A percentile compares a stretch with the other conserved stretches of the same genome.
These are phyloP conservation scores for Psophia crepitans DNA, from an alignment of 2,113 vertebrate genomes.

Conservation along the genomic window DNA sequence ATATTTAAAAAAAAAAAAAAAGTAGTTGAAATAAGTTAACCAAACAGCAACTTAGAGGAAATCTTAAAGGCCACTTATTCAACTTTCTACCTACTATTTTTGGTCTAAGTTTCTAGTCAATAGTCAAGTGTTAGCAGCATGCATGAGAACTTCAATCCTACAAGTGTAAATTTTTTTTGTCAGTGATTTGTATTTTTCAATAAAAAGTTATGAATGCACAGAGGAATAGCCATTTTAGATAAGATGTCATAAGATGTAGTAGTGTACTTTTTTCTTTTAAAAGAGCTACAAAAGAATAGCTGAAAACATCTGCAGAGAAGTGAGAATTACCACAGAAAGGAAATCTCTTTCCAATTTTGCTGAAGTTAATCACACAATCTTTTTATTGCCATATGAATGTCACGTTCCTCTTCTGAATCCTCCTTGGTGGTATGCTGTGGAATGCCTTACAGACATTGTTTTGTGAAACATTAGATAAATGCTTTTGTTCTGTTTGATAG, in stretches of 20 bases:
- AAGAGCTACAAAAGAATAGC: neutral
- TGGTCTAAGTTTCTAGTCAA: neutral
- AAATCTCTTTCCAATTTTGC: neutral
- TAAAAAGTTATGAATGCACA: neutral
- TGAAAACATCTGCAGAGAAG: neutral
- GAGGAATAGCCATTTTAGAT: neutral
- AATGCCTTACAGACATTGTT: neutral
- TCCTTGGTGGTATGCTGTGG: neutral
- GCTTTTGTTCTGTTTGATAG: neutral
- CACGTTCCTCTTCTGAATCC: neutral
- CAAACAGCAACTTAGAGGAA: neutral
- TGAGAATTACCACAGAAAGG: neutral
- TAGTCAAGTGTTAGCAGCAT: neutral
- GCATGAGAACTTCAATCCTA: neutral
- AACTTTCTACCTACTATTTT: neutral
- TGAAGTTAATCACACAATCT: neutral
- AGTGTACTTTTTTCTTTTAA: neutral
- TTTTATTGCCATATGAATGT: neutral
- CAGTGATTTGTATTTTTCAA: neutral
- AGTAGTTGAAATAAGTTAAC: neutral
- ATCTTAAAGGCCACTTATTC: neutral
- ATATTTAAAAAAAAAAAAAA: neutral
- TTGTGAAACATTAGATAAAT: neutral
- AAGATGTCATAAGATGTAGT: fast-evolving
- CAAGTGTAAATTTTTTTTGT: neutral